Evolutionary conservation across 2,888 invertebrate species (phyloP), one percentile per base, ranked within the genome.

Genomic region (Ceratothoa steindachneri): DNA sequence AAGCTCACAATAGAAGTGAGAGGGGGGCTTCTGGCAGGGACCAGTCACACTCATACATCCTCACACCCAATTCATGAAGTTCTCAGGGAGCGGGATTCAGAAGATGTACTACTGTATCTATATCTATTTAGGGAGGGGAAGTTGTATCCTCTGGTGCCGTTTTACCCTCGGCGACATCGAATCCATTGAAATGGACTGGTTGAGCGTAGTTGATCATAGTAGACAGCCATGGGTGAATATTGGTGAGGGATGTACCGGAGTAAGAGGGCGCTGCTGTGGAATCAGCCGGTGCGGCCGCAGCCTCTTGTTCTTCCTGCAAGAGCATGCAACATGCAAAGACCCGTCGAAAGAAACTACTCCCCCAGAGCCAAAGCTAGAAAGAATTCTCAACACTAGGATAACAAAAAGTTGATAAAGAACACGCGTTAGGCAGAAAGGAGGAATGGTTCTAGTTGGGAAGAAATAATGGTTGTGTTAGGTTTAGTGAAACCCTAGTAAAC

Each of bases 201-300:
- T 98, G 97, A 71, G 98, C 97, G 88, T 99, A 99, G 88, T 99
- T 99, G 84, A 99, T 93, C 92, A 99, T 93, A 75, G 96, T 95
- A 71, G 97, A 98, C 30, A 99, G 89, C 91, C 95, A 95, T 7
- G 99, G 99, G 87, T 99, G 99, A 76, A 99, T 98, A 86, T 97
- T 97, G 78, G 97, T 97, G 71, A 98, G 98, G 81, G 98, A 98
- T 69, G 97, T 95, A 55, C 79, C 79, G 4, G 70, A 53, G 72
- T 79, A 79, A 0, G 95, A 96, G 86, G 84, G 84, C 15, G 89
- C 88, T 0, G 89, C 89, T 0, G 90, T 89, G 0, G 89, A 88
- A 0, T 87, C 89, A 52, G 85, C 84, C 27, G 19, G 67, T 72
- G 77, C 70, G 69, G 53, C 73, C 19, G 68, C 69, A 53, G 64